Conservation (phyloP, 2,113 vertebrate genomes). For the Oxyruncus cristatus region DNA sequence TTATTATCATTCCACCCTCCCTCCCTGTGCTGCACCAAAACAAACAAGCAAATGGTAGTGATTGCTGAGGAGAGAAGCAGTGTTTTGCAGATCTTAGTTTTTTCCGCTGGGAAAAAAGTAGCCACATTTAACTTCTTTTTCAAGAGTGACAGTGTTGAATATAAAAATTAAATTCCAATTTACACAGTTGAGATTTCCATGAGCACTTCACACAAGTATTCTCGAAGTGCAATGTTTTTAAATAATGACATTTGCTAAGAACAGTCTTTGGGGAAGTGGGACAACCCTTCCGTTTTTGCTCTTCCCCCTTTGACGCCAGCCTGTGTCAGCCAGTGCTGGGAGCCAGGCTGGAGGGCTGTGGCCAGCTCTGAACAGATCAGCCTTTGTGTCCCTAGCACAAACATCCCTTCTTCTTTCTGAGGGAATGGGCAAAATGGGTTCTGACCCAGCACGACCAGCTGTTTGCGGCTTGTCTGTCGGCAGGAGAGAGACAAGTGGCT, state of each 20-base stretch:
- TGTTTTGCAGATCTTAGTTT: not conserved
- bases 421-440: not conserved
- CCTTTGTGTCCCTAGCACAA: slow-evolving; percentile 53
- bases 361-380: slow-evolving; percentile 6
- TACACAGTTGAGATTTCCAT: not conserved
- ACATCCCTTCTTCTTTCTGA: not conserved
- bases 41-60: not conserved
- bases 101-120: not conserved
- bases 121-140: not conserved
- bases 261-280: not conserved
- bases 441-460: not conserved
- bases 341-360: accelerated
- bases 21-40: not conserved
- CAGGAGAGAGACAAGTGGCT: not conserved
- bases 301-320: not conserved
- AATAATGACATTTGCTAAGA: not conserved
- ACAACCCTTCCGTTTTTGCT: not conserved
- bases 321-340: not conserved
- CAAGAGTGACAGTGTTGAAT: not conserved
- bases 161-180: not conserved
- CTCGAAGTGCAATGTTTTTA: not conserved
- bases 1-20: not conserved
- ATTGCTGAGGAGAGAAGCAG: not conserved
- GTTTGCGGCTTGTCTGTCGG: not conserved
- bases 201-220: not conserved